Base-by-base conservation (phyloP, 2,113 vertebrate genomes). In the Hirundichthys speculiger region DNA sequence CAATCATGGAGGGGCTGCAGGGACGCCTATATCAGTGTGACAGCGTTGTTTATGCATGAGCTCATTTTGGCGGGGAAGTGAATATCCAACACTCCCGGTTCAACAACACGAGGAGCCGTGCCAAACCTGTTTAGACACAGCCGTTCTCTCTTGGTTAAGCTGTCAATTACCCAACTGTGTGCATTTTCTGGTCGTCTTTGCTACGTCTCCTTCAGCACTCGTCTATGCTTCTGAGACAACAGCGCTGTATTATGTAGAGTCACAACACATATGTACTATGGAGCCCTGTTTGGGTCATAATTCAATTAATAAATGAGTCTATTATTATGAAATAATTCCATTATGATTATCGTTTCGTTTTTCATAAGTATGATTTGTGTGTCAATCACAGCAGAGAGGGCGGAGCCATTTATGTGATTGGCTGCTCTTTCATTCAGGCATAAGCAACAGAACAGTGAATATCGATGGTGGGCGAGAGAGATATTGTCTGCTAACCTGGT, bases 31-130 rank as follows among this genome's bases (percentile, higher is more conserved):
- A 86, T 85, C 79, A 86, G 82, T 86, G 83, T 84, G 85, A 84
- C 82, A 87, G 55, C 67, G 62, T 83, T 91, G 89, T 89, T 88
- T 88, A 90, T 88, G 86, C 86, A 89, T 88, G 85, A 91, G 83
- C 60, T 68, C 59, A 55, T 86, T 77, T 70, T 80, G 81, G 85
- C 69, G 75, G 76, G 64, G 73, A 65, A 67, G 51, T 67, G 75
- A 75, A 75, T 54, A 78, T 70, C 62, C 61, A 3, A 57, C 30
- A 2, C 75, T 83, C 43, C 55, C 65, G 53, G 73, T 81, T 64
- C 68, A 59, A 64, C 64, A 75, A 66, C 80, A 66, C 46, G 4
- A 39, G 64, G 50, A 65, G 64, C 53, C 19, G 56, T 55, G 74
- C 76, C 70, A 80, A 63, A 65, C 71, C 47, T 30, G 54, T 68